Conservation (phyloP, 2,797 vertebrate species). For the Melanotaenia nigrans region DNA sequence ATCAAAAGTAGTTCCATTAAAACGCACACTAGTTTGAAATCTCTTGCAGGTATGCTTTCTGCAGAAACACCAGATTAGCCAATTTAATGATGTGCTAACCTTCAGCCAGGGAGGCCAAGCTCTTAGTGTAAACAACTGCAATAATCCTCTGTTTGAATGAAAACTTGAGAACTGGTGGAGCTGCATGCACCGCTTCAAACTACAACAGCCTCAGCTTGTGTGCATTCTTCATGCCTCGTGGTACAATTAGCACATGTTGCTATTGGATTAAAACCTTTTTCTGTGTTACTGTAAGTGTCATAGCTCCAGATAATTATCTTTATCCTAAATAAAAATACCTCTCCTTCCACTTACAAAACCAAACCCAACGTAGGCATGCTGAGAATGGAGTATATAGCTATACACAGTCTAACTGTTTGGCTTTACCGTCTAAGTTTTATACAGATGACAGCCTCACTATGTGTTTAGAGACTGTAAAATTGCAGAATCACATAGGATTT, state of each 20-base stretch:
- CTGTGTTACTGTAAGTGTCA: conserved; percentile 5
- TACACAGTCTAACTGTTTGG: conserved; percentile 5
- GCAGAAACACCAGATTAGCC: background rate
- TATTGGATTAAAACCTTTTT: conserved; percentile 20
- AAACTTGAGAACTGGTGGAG: conserved; percentile 9
- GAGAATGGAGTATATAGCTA: background rate
- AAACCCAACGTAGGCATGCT: conserved; percentile 16
- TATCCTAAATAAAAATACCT: conserved; percentile 16
- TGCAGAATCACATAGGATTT: conserved; percentile 10
- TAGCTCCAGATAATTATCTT: background rate
- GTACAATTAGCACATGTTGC: too few relatives aligned
- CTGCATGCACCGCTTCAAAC: background rate
- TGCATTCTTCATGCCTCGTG: conserved; percentile 1
- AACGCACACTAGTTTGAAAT: too few relatives aligned
- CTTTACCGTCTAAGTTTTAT: conserved; percentile 10
- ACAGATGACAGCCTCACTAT: background rate
- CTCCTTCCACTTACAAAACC: conserved; percentile 22
- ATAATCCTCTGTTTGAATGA: background rate
- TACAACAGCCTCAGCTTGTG: conserved; percentile 16
- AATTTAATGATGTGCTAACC: conserved; percentile 7
- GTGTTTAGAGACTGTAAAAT: conserved; percentile 33
- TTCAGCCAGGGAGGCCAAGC: background rate
- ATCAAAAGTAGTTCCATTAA: background rate
- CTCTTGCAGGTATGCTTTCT: background rate
- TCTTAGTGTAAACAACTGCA: conserved; percentile 3